These are phyloP conservation scores for Lucifuga dentata DNA, from an alignment of 2,113 vertebrate species.

Conservation along the genomic window DNA sequence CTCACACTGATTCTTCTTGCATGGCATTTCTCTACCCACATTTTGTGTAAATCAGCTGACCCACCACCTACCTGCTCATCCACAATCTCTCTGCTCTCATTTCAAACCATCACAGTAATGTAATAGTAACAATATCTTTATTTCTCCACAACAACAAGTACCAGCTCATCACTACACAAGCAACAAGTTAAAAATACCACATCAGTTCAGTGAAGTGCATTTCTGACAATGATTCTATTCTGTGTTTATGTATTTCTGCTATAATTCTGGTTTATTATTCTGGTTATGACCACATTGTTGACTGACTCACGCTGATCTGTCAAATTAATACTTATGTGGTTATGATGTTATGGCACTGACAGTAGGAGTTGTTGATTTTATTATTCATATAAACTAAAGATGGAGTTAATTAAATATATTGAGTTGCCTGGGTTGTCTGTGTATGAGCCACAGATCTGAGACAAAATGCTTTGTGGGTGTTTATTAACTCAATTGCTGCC, in stretches of 20 bases:
- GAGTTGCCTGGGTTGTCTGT: too few relatives aligned
- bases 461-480: too few relatives aligned
- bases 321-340: slow-evolving; percentile 21
- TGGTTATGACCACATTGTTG: slow-evolving; percentile 9
- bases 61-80: slow-evolving; percentile 1
- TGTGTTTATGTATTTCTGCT: too few relatives aligned
- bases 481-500: too few relatives aligned
- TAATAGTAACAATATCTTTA: slow-evolving; percentile 12
- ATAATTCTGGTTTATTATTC: slow-evolving; percentile 31
- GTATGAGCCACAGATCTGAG: too few relatives aligned
- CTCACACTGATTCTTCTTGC: slow-evolving; percentile 16
- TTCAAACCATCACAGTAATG: slow-evolving; percentile 1
- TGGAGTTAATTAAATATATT: too few relatives aligned
- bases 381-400: too few relatives aligned
- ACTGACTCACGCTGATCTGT: slow-evolving; percentile 23
- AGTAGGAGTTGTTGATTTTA: slow-evolving; percentile 1
- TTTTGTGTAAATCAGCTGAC: slow-evolving; percentile 28
- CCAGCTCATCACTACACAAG: too few relatives aligned
- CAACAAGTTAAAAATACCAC: too few relatives aligned
- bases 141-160: slow-evolving; percentile 20
- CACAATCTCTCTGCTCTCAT: slow-evolving; percentile 9
- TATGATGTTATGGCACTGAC: background rate
- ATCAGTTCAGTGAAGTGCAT: slow-evolving; percentile 19
- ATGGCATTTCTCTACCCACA: slow-evolving; percentile 27
- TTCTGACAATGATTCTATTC: slow-evolving; percentile 18